These are phyloP conservation scores for Cataglyphis hispanica DNA, from an alignment of 1,140 invertebrate genomes.

Conservation along the genomic window DNA sequence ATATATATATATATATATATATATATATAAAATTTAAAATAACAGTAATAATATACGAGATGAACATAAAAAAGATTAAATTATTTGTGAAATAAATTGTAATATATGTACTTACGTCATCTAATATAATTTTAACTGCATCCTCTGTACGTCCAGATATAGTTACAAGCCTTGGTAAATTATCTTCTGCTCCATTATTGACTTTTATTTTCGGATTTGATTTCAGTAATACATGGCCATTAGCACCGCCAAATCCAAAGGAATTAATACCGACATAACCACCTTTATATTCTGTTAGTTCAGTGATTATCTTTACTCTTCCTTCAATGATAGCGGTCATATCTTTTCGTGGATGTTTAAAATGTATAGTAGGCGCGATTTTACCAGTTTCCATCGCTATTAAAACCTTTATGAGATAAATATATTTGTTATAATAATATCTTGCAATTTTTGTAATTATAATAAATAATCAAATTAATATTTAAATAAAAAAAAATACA, in stretches of 20 bases:
- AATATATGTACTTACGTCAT: conserved; percentile 85
- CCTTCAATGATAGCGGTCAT: conserved; percentile 90
- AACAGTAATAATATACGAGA: no score
- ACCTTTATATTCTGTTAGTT: conserved; percentile 89
- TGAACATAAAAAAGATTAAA: no score
- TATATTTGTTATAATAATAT: not conserved
- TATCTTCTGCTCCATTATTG: conserved; percentile 84
- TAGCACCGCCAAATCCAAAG: conserved; percentile 89
- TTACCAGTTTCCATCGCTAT: conserved; percentile 90
- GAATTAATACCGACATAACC: conserved; percentile 88
- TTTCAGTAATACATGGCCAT: conserved; percentile 90
- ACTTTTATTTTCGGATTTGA: conserved; percentile 86
- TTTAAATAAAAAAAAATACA: no score
- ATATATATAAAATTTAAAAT: no score
- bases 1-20: no score
- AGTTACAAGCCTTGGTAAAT: conserved; percentile 88
- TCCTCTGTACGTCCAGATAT: conserved; percentile 91
- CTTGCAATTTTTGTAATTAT: conserved; percentile 10
- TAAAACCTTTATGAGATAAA: conserved; percentile 83
- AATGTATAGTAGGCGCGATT: conserved; percentile 92
- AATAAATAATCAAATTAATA: not conserved
- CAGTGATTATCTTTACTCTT: conserved; percentile 88
- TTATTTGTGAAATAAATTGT: not conserved
- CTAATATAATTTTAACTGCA: conserved; percentile 90
- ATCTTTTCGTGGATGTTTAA: conserved; percentile 89